Base-by-base conservation (phyloP, 2,797 vertebrate species). In the Syndactyla subalaris region DNA sequence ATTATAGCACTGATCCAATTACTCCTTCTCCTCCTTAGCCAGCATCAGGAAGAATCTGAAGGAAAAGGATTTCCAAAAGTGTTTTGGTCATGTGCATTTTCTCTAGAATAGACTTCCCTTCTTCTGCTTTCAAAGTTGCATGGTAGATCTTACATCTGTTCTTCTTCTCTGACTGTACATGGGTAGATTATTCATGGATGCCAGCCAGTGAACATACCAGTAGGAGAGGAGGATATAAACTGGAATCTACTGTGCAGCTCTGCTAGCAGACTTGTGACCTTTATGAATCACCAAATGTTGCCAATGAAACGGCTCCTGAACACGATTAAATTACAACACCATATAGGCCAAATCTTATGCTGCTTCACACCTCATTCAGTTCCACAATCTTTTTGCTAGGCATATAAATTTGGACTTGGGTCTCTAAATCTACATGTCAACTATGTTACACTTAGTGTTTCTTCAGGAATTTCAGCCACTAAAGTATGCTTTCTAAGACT, bases 1-100 rank as follows among this genome's bases (percentile, higher is more conserved):
- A 89, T 79, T 63, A 94, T 95, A 97, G 96, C 91, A 71, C 74
- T 51, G 70, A 70, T 91, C 87, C 85, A 94, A 72, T 61, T 95
- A 82, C 85, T 90, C 93, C 59, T 95, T 94, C 70, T 91, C 59
- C 91, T 96, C 86, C 82, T 96, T 74, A 74, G 94, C 34, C 88
- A 91, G 83, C 86, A 88, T 58, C 89, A 57, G 72, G 88, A 95
- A 83, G 94, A 93, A 95, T 92, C 78, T 68, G 89, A 88, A 86
- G 73, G 80, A 89, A 96, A 96, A 89, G 76, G 70, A 18, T 89
- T 95, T 94, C 88, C 84, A 93, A 88, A 94, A 92, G 39, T 67
- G 85, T 82, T 86, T 48, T 67, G 52, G 67, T 76, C 78, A 85
- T 26, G 46, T 48, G n/a, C 82, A 34, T 68, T 90, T 96, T 78